phyloP scores from a whole-genome alignment of 1,140 invertebrate species.

The Lethrus apterus region DNA sequence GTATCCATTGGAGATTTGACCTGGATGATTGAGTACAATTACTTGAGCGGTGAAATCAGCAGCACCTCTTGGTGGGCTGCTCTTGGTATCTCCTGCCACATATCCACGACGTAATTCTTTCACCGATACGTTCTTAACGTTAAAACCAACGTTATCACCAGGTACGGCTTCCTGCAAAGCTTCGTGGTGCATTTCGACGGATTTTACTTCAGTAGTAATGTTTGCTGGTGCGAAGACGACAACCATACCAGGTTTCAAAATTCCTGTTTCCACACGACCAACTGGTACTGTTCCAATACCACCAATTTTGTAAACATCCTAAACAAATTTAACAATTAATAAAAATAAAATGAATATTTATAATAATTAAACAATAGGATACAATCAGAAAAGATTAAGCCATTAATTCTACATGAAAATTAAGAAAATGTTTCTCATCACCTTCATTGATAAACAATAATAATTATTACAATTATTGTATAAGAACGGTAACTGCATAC shows the following conservation, averaged over 20 bases:
- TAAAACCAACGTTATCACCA: slow-evolving; percentile 93
- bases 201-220: slow-evolving; percentile 92
- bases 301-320: slow-evolving; percentile 98
- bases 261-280: slow-evolving; percentile 91
- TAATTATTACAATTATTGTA: slow-evolving; percentile 12
- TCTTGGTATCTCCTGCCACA: slow-evolving; percentile 85
- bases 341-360: slow-evolving; percentile 7
- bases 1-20: slow-evolving; percentile 86
- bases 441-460: slow-evolving; percentile 2
- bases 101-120: slow-evolving; percentile 89
- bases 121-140: slow-evolving; percentile 92
- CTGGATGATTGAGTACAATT: slow-evolving; percentile 89
- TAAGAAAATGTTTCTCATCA: not conserved
- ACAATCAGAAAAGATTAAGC: slow-evolving; percentile 32
- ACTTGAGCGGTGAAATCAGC: slow-evolving; percentile 81
- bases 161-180: slow-evolving; percentile 77
- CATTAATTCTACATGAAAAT: slow-evolving; percentile 9
- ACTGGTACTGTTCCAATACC: slow-evolving; percentile 98
- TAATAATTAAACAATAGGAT: not conserved
- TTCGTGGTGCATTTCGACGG: slow-evolving; percentile 95
- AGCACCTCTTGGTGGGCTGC: slow-evolving; percentile 75
- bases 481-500: too few relatives aligned
- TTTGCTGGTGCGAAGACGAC: slow-evolving; percentile 84
- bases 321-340: slow-evolving; percentile 34
- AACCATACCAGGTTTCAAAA: slow-evolving; percentile 89